phyloP scores from a whole-genome alignment of 2,797 vertebrate genomes.

The Setipinna tenuifilis region DNA sequence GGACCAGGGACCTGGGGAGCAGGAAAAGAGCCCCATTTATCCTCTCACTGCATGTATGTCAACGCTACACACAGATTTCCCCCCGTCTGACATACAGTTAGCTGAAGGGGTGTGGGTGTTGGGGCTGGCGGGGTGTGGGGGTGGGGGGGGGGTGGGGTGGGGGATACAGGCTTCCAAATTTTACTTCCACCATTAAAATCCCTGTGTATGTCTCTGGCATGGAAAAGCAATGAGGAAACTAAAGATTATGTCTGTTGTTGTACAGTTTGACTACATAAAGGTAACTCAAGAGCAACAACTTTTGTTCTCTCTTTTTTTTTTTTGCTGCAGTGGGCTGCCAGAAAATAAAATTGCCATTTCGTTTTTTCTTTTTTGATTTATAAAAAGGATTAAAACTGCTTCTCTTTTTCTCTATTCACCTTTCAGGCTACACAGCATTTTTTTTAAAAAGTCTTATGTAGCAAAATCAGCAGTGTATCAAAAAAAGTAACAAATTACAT shows the following conservation, averaged over 20 bases:
- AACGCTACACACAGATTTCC: slow-evolving; percentile 13
- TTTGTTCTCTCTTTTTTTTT: neutral
- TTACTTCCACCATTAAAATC: slow-evolving; percentile 17
- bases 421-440: neutral
- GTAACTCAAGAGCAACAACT: neutral
- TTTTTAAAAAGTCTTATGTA: neutral
- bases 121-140: neutral
- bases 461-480: neutral
- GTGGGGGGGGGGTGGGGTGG: neutral
- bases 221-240: slow-evolving; percentile 8
- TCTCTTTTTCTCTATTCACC: neutral
- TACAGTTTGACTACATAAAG: neutral
- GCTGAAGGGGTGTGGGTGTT: too few species aligned
- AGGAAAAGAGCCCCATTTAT: slow-evolving; percentile 30
- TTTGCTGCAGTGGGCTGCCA: neutral
- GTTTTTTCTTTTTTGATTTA: neutral
- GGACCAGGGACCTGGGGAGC: slow-evolving; percentile 40
- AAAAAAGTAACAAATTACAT: neutral
- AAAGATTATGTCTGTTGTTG: slow-evolving; percentile 20
- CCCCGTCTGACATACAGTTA: neutral
- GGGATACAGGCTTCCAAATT: neutral
- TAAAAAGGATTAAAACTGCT: neutral
- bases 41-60: slow-evolving; percentile 10
- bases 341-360: too few species aligned
- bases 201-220: neutral